phyloP scores from a whole-genome alignment of 1,140 invertebrate species.

The Tetramorium simillimum region DNA sequence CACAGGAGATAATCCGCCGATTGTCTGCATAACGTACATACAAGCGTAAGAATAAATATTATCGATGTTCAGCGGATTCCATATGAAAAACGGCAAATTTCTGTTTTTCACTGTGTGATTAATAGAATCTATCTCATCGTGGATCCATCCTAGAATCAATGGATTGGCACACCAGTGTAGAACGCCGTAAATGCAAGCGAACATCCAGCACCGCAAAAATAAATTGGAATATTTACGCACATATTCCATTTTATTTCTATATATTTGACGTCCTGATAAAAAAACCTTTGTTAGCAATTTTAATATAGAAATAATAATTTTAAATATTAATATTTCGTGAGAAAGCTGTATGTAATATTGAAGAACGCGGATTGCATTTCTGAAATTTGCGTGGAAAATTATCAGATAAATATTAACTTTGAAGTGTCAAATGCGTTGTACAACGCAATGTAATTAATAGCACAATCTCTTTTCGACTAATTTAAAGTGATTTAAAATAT shows the following conservation, averaged over 20 bases:
- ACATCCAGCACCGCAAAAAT: constrained; percentile 54
- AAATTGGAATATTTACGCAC: constrained; percentile 13
- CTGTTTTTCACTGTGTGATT: constrained; percentile 42
- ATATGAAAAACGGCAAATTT: constrained; percentile 65
- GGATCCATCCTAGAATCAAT: constrained; percentile 24
- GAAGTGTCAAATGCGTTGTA: not conserved
- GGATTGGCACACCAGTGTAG: constrained; percentile 73
- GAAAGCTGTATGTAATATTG: not conserved
- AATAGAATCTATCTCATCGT: constrained; percentile 22
- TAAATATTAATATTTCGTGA: not conserved
- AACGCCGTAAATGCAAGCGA: constrained; percentile 57
- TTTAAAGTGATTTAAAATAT: not conserved
- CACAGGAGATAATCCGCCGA: constrained; percentile 59
- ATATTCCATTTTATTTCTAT: constrained; percentile 18
- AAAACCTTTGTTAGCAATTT: not conserved
- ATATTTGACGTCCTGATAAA: not conserved
- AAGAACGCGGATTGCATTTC: not conserved
- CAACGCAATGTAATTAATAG: not conserved
- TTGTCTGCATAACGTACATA: constrained; percentile 62
- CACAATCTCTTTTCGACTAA: not conserved
- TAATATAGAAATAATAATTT: not conserved
- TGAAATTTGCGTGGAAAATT: not conserved
- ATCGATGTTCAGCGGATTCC: constrained; percentile 65
- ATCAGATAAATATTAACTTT: not conserved
- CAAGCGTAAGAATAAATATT: constrained; percentile 54